phyloP scores from a whole-genome alignment of 2,888 invertebrate genomes.

The Julus scanicus region DNA sequence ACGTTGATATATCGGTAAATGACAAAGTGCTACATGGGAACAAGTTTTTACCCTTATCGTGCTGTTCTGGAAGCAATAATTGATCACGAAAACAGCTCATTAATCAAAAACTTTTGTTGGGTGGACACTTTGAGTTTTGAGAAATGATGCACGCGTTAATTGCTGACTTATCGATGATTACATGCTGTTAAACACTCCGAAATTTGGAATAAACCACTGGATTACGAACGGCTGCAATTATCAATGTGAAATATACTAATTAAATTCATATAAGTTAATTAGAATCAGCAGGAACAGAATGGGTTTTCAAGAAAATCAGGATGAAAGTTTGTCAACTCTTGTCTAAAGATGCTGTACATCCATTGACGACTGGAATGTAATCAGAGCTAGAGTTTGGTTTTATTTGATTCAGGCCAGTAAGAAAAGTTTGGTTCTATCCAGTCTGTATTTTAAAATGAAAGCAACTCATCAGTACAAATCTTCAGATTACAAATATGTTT shows the following conservation, averaged over 20 bases:
- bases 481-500: not conserved
- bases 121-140: constrained; percentile 5
- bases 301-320: not conserved
- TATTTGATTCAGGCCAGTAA: no score
- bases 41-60: not conserved
- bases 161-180: not conserved
- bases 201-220: not conserved
- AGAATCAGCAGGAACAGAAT: not conserved
- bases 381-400: no score
- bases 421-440: not conserved
- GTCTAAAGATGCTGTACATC: no score
- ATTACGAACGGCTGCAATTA: not conserved
- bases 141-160: not conserved
- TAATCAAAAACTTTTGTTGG: constrained; percentile 20
- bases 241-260: not conserved
- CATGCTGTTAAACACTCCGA: not conserved
- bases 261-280: not conserved
- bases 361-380: no score
- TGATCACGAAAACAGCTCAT: constrained; percentile 19
- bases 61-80: not conserved
- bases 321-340: not conserved
- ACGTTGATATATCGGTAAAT: not conserved
- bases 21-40: not conserved
- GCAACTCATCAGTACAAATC: not conserved
- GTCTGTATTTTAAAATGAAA: not conserved